phyloP scores from a whole-genome alignment of 2,888 invertebrate species.

The Agonopterix arenella region DNA sequence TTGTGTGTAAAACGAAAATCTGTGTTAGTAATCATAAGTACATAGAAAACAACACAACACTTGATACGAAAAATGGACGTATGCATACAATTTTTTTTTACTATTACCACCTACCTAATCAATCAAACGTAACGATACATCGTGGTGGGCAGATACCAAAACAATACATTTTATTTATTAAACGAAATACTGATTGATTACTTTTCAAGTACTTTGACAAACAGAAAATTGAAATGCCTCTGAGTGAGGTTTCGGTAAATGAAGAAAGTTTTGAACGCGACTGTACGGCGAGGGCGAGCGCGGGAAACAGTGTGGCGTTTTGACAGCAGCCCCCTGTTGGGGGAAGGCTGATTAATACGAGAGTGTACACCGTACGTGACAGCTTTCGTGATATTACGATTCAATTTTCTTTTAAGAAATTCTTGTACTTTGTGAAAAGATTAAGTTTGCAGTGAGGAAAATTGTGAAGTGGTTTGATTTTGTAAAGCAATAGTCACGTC shows the following conservation, averaged over 20 bases:
- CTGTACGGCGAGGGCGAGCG: slow-evolving; percentile 2
- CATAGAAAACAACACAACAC: too few species aligned
- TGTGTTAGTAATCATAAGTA: too few species aligned
- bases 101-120: too few species aligned
- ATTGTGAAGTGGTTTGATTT: too few species aligned
- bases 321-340: background rate
- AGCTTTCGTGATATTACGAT: slow-evolving; percentile 3
- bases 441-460: too few species aligned
- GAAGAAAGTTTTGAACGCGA: slow-evolving; percentile 8
- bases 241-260: slow-evolving; percentile 2
- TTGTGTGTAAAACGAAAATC: too few species aligned
- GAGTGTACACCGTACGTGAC: background rate
- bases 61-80: too few species aligned
- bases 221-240: background rate
- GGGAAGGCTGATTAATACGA: slow-evolving; percentile 1
- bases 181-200: slow-evolving; percentile 3
- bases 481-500: too few species aligned
- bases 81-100: too few species aligned
- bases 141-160: background rate
- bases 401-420: background rate
- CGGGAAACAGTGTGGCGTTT: background rate
- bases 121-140: too few species aligned
- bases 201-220: slow-evolving; percentile 3
- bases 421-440: too few species aligned
- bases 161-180: background rate